These are phyloP conservation scores for Hucho hucho DNA, from an alignment of 2,113 vertebrate genomes.

Conservation along the genomic window DNA sequence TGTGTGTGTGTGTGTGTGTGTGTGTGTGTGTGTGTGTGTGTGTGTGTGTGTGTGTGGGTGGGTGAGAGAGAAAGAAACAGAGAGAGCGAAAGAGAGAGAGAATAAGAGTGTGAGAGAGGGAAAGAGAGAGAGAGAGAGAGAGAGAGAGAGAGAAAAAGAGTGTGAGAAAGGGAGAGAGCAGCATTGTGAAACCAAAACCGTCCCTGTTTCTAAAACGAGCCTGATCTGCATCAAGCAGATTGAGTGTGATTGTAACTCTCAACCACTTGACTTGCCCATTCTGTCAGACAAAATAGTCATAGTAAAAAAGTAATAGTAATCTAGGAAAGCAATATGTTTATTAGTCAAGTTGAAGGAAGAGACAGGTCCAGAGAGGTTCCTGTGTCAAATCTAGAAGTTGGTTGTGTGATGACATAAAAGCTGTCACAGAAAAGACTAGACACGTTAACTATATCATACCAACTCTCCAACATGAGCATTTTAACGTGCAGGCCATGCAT, in stretches of 20 bases:
- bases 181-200: not conserved
- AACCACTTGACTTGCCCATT: too few species aligned
- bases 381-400: slow-evolving; percentile 6
- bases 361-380: not conserved
- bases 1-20: not conserved
- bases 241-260: not conserved
- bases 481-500: too few species aligned
- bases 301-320: too few species aligned
- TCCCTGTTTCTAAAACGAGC: not conserved
- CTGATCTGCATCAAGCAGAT: not conserved
- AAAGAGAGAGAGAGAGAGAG: not conserved
- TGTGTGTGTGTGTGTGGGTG: not conserved
- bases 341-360: not conserved
- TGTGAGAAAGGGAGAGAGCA: not conserved
- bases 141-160: not conserved
- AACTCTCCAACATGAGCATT: too few species aligned
- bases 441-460: too few species aligned
- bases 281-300: too few species aligned
- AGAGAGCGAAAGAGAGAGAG: not conserved
- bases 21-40: not conserved
- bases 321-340: not conserved
- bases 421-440: not conserved
- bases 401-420: slow-evolving; percentile 7
- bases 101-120: not conserved
- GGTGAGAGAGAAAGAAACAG: too few species aligned